phyloP scores from a whole-genome alignment of 2,113 vertebrate species.

The Aegithalos caudatus region DNA sequence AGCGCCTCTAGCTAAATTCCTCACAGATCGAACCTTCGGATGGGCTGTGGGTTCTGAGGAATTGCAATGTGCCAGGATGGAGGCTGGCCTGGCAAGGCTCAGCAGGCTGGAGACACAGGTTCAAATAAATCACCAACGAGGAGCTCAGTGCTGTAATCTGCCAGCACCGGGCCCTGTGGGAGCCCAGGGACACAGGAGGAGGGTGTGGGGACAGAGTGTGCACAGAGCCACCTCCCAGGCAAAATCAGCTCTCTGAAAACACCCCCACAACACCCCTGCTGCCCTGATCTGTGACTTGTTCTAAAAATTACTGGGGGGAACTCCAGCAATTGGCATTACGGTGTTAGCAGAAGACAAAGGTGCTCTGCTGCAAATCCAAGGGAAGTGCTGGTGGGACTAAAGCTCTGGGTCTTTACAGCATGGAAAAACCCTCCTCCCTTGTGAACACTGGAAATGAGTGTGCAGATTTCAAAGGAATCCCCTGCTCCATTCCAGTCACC shows the following conservation, averaged over 20 bases:
- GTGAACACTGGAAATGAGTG: neutral
- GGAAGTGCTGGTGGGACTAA: neutral
- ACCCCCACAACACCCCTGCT: accelerated
- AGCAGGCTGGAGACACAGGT: slow-evolving; percentile 65
- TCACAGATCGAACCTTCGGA: slow-evolving; percentile 80
- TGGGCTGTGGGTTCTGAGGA: slow-evolving; percentile 77
- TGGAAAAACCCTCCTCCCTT: neutral
- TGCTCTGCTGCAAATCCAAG: neutral
- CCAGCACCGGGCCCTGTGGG: slow-evolving; percentile 78
- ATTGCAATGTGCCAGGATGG: slow-evolving; percentile 79
- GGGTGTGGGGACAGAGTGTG: slow-evolving; percentile 17
- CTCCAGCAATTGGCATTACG: neutral
- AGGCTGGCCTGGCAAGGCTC: slow-evolving; percentile 74
- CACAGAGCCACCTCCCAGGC: slow-evolving; percentile 10
- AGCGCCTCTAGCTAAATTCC: slow-evolving; percentile 84
- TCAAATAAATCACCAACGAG: slow-evolving; percentile 89
- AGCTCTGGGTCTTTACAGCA: neutral
- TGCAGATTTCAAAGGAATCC: neutral
- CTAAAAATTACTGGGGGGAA: neutral
- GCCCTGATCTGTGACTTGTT: neutral
- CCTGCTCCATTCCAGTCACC: neutral
- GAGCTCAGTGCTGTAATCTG: slow-evolving; percentile 85
- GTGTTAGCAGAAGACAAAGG: neutral
- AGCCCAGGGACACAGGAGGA: slow-evolving; percentile 74
- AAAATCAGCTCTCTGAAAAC: neutral